Base-by-base conservation (phyloP, 1,140 invertebrate genomes). In the Drosophila lacteicornis region DNA sequence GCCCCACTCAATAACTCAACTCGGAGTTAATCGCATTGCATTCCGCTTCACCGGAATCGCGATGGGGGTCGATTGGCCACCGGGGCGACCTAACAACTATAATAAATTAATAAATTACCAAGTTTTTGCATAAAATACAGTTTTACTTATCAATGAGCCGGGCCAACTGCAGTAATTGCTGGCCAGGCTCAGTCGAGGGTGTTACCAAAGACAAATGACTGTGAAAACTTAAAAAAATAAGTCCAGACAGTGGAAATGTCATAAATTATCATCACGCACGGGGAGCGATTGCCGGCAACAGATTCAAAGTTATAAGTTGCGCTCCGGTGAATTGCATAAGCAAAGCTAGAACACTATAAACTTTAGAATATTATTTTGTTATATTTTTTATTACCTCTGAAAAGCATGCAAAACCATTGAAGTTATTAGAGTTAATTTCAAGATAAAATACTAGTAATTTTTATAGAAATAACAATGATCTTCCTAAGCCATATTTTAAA, bases 81-180 rank as follows among this genome's bases (percentile, higher is more conserved):
- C 36, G 58, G 27, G 59, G 45, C 19, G 53, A 25, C 17, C 75
- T 68, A 80, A 83, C 68, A 63, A 84, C 80, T 71, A 75, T 88
- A 88, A 88, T 88, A 88, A 88, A 83, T 88, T 88, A 74, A 87
- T 88, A 88, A 88, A 88, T 84, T 87, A 88, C 82, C 80, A 70
- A 55, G 71, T 83, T 86, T 75, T 87, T 83, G 79, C 83, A 83
- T 87, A 67, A 88, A 87, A 70, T 62, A 62, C 57, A 82, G 66
- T 65, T 88, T 78, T 80, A 80, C 86, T 78, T 88, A 88, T 88
- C 84, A 88, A 90, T 88, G 76, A 80, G 84, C 40, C 47, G 8
- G 36, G 22, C 43, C 47, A 77, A 87, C 71, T 75, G 69, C 77
- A 46, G 65, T 79, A 88, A 88, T 88, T 88, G 90, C 59, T 50